A percentile compares a stretch with the other conserved stretches of the same genome.
These are phyloP conservation scores for Lacanobia wlatinum DNA, from an alignment of 2,888 invertebrate species.

Conservation along the genomic window DNA sequence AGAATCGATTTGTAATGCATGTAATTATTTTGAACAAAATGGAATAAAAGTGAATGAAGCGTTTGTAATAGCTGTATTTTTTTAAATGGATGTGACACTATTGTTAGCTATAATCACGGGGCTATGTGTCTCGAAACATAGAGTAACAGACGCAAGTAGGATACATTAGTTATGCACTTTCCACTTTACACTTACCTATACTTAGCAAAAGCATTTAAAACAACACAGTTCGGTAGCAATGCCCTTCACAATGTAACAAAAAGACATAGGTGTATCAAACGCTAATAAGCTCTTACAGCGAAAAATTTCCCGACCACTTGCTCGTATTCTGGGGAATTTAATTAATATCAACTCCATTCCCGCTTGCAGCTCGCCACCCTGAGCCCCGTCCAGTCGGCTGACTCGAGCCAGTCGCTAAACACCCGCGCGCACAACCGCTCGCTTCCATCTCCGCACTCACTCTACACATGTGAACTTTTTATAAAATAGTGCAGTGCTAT, in stretches of 20 bases:
- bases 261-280: neutral
- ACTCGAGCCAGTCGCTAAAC: constrained; percentile 76
- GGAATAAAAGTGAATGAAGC: neutral
- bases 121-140: neutral
- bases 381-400: constrained; percentile 49
- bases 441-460: constrained; percentile 67
- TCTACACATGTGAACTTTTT: constrained; percentile 85
- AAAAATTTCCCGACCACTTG: constrained; percentile 36
- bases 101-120: no score
- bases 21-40: neutral
- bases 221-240: neutral
- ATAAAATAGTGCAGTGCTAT: constrained; percentile 76
- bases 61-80: neutral
- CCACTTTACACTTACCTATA: neutral
- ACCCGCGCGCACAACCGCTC: constrained; percentile 73
- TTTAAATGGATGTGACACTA: neutral
- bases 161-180: neutral
- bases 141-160: neutral
- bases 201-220: neutral
- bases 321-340: constrained; percentile 51
- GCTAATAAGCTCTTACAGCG: constrained; percentile 32
- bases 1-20: neutral
- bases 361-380: constrained; percentile 48
- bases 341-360: constrained; percentile 32
- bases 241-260: neutral